Evolutionary conservation across 2,888 invertebrate genomes (phyloP), one percentile per base, ranked within the genome.

Genomic region (Drosophila setosimentum): DNA sequence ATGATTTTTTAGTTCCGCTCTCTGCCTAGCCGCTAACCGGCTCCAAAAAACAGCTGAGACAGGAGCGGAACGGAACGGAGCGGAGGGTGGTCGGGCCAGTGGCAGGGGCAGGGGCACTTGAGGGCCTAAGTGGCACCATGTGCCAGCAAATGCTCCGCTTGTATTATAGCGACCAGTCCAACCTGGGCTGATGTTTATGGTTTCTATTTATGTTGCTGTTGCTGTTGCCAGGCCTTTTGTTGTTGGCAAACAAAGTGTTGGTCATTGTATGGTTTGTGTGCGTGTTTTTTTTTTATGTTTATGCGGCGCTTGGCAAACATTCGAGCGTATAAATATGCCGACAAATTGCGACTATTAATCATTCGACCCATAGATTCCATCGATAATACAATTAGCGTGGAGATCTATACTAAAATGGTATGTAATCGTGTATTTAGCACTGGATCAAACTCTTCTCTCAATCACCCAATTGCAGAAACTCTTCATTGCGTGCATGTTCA

Each of bases 281-380:
- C 75, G 58, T 60, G 64, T 67, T 49, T 24, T 16, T 45, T 42
- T 8, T 24, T 8, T 42, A 45, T 45, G 45, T 69, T 57, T 68
- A 50, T 33, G 66, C 66, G 62, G 42, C 48, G 72, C 68, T 57
- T 50, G 55, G 78, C 87, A 90, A 83, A 90, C 82, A 90, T 87
- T 83, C 49, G 64, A 86, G 76, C 76, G 83, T 91, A 90, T 90
- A 89, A 89, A 90, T 90, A 91, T 83, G 76, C 79, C 78, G 77
- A 82, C 81, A 87, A 87, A 85, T 87, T 82, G 89, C 80, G 75
- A 75, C 82, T 78, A 78, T 76, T 89, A 87, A 91, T 90, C 90
- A 91, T 90, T 90, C 90, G 85, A 79, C 80, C 77, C 79, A 83
- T 87, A 91, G 91, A 87, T 79, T 91, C 89, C 91, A 91, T 75